Conservation (phyloP, 2,888 invertebrate species). For the Merodon equestris region DNA sequence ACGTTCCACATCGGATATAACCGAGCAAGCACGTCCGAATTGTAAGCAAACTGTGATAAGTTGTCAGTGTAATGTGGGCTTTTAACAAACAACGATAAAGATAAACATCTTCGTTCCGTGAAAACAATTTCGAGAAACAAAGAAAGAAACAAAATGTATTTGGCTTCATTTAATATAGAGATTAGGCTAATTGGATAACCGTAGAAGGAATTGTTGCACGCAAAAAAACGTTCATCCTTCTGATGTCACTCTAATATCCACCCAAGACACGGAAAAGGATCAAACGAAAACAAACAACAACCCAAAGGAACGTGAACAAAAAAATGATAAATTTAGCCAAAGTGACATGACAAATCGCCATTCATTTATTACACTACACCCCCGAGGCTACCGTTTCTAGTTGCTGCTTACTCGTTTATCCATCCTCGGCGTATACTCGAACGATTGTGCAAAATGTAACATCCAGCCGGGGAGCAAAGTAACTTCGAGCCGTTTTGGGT, state of each 20-base stretch:
- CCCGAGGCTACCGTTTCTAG: too few relatives aligned
- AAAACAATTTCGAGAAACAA: too few relatives aligned
- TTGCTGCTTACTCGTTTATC: too few relatives aligned
- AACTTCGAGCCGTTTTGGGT: too few relatives aligned
- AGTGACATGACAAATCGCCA: constrained; percentile 61
- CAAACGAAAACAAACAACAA: background rate
- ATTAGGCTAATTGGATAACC: constrained; percentile 52
- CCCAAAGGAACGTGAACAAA: constrained; percentile 30
- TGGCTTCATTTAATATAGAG: constrained; percentile 30
- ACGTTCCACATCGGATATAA: too few relatives aligned
- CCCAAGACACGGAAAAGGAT: background rate
- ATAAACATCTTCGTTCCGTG: background rate
- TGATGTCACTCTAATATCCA: constrained; percentile 17
- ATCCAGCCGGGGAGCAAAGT: constrained; percentile 13
- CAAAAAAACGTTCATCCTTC: constrained; percentile 21
- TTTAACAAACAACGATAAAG: background rate
- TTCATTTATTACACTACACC: constrained; percentile 53
- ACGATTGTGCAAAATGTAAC: constrained; percentile 32
- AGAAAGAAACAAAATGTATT: too few relatives aligned
- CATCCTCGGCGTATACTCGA: background rate
- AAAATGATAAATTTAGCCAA: constrained; percentile 61
- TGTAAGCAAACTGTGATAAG: background rate
- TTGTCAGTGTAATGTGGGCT: background rate
- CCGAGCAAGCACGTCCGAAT: too few relatives aligned
- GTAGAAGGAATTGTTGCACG: constrained; percentile 50